Conservation (phyloP, 2,113 vertebrate genomes). For the Platysteira castanea region DNA sequence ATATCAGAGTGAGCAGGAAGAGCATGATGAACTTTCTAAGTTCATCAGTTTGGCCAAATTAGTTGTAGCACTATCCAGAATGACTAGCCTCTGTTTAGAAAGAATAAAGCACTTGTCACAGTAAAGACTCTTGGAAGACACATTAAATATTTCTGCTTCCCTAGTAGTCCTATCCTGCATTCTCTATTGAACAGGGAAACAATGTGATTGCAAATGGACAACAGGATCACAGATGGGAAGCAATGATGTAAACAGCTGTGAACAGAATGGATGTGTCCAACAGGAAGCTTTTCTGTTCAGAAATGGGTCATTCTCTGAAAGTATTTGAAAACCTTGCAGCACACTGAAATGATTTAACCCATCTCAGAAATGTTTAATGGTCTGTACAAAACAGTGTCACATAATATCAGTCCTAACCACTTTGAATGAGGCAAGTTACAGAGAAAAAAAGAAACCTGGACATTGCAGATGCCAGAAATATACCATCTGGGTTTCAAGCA, state of each 20-base stretch:
- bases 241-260: not conserved
- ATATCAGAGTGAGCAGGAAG: not conserved
- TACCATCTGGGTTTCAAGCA: not conserved
- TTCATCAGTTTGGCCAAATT: not conserved
- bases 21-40: not conserved
- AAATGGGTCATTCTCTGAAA: constrained; percentile 2
- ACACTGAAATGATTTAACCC: not conserved
- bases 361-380: not conserved
- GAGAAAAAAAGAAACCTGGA: not conserved
- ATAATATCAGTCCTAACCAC: not conserved
- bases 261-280: not conserved
- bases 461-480: not conserved
- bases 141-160: not conserved
- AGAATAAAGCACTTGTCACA: not conserved
- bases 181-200: not conserved
- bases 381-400: not conserved
- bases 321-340: not conserved
- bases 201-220: not conserved
- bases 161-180: not conserved
- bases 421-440: not conserved
- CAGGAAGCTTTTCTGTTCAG: not conserved
- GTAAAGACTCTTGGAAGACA: not conserved
- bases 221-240: not conserved
- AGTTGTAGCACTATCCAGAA: not conserved
- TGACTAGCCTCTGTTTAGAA: not conserved